Base-by-base conservation (phyloP, 2,888 invertebrate genomes). In the Lasioglossum lativentre region DNA sequence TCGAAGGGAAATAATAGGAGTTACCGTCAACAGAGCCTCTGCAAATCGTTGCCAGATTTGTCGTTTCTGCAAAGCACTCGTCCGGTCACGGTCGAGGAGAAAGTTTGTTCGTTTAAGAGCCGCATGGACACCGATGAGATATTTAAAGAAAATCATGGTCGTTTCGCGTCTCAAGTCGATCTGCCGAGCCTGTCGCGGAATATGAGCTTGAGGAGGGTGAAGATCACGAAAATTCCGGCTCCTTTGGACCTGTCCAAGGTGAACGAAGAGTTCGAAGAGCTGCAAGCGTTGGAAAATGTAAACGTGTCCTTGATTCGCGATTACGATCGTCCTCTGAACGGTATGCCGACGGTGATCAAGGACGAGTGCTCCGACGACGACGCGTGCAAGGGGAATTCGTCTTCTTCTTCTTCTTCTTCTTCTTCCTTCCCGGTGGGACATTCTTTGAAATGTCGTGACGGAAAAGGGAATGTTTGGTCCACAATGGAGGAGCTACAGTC, bases 401-500 rank as follows among this genome's bases (percentile, higher is more conserved):
- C 34, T 3, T 8, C 14, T 16, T 47, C 63, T 27, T n/a, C n/a
- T n/a, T n/a, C n/a, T n/a, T 42, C 42, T 0, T 4, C 34, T 3
- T 8, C 14, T 16, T 47, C 63, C 19, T 12, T 4, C 10, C 19
- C 14, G 45, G 6, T 1, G 34, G 38, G 14, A 16, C 75, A 30
- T 8, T 1, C 19, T 0, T n/a, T 3, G 30, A 1, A 16, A 4
- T 16, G 0, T 1, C 30, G n/a, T 10, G 16, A 47, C 68, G 70
- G 40, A 16, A 52, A 76, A 16, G 70, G 80, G 23, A 81, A 83
- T 10, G 91, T 92, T 70, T 80, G 92, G 0, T 77, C 88, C 2
- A 75, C 73, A 34, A 78, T 82, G 30, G 88, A 87, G 4, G 94
- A 93, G 34, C 86, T 94, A 0, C 88, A 91, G 34, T 94, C 95